Evolutionary conservation across 2,113 vertebrate species (phyloP).

Genomic region (Ophthalmolycus amberensis): DNA sequence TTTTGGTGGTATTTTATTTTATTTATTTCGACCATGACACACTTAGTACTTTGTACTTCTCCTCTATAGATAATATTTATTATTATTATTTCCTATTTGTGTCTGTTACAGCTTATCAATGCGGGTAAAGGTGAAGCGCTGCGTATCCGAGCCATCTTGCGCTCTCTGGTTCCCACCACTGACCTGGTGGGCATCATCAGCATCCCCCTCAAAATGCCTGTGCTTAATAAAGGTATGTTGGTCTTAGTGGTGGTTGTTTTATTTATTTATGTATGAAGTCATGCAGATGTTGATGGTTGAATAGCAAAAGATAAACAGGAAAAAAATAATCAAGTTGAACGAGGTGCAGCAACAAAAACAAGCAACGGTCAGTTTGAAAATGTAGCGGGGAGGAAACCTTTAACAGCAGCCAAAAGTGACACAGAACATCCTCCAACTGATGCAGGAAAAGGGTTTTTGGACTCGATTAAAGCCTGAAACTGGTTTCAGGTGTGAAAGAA

Average conservation of each 20-base stretch:
- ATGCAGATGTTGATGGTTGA: neutral
- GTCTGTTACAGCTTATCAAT: constrained; percentile 90
- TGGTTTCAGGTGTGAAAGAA: neutral
- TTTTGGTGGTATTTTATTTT: neutral
- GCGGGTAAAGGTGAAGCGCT: constrained; percentile 97
- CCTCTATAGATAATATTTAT: no score
- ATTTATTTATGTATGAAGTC: neutral
- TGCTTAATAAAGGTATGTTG: constrained; percentile 92
- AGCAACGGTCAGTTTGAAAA: neutral
- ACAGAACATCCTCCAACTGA: neutral
- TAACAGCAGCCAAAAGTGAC: neutral
- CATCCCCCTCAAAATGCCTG: constrained; percentile 92
- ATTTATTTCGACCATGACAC: neutral
- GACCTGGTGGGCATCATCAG: constrained; percentile 97
- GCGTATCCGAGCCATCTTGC: constrained; percentile 95
- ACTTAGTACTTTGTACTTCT: no score
- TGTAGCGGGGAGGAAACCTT: neutral
- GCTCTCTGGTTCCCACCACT: constrained; percentile 93
- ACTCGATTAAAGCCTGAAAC: constrained; percentile 19
- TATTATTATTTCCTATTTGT: neutral
- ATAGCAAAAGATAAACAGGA: neutral
- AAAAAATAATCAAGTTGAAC: neutral
- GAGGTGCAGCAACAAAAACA: neutral
- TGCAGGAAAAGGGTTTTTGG: neutral
- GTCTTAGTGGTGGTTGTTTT: neutral